These are phyloP conservation scores for Spisula solida DNA, from an alignment of 2,888 invertebrate genomes.

Conservation along the genomic window DNA sequence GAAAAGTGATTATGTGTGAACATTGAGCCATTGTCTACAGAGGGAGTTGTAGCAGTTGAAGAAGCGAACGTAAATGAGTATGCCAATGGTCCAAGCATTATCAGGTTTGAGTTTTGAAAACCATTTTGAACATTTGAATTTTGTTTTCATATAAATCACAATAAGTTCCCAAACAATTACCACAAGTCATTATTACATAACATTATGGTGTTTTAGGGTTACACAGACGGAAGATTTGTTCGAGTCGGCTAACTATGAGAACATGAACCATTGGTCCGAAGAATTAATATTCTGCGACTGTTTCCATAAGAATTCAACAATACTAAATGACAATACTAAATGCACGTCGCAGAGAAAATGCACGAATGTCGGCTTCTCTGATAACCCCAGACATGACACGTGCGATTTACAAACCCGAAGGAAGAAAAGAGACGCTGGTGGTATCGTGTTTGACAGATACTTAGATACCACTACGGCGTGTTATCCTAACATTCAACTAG, in stretches of 20 bases:
- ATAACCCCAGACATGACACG: not conserved
- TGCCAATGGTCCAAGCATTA: too few relatives aligned
- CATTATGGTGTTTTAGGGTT: not conserved
- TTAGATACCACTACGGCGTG: not conserved
- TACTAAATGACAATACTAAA: not conserved
- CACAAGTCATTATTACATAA: too few relatives aligned
- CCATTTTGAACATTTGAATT: too few relatives aligned
- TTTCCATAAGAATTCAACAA: not conserved
- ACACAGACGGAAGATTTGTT: not conserved
- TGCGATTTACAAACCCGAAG: not conserved
- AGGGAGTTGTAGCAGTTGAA: too few relatives aligned
- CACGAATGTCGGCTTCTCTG: not conserved
- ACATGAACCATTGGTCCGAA: not conserved
- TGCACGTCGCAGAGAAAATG: slow-evolving; percentile 11
- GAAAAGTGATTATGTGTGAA: too few relatives aligned
- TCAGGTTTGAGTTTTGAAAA: too few relatives aligned
- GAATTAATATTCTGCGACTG: not conserved
- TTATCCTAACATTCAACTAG: not conserved
- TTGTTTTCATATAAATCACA: too few relatives aligned
- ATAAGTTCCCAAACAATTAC: too few relatives aligned
- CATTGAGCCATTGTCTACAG: too few relatives aligned
- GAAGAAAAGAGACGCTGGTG: not conserved
- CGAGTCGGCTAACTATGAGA: not conserved
- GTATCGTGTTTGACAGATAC: not conserved
- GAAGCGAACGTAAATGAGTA: too few relatives aligned